Evolutionary conservation across 2,113 vertebrate species (phyloP).

Genomic region (Paraplagusia blochii): DNA sequence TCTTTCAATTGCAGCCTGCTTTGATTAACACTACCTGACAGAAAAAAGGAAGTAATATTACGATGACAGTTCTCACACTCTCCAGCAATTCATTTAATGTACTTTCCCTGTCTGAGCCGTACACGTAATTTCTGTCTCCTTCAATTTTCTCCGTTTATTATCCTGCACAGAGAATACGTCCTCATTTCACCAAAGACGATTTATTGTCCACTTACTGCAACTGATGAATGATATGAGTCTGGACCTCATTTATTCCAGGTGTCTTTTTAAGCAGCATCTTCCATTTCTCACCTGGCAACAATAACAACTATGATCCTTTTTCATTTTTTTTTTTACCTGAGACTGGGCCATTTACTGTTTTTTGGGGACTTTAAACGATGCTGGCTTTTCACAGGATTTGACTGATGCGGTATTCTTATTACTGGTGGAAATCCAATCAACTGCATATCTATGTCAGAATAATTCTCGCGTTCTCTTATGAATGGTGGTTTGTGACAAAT

Average conservation of each 20-base stretch:
- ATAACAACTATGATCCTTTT: constrained; percentile 19
- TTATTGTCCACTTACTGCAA: background rate
- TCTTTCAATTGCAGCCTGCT: too few relatives aligned
- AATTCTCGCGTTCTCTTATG: background rate
- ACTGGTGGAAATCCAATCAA: constrained; percentile 44
- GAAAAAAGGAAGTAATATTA: background rate
- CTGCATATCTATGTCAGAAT: constrained; percentile 9
- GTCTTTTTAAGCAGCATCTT: constrained; percentile 1
- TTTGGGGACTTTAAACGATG: constrained; percentile 1
- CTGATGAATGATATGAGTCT: constrained; percentile 3
- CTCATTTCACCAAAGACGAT: constrained; percentile 3
- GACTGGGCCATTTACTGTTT: constrained; percentile 2
- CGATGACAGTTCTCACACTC: background rate
- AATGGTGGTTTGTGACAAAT: constrained; percentile 23
- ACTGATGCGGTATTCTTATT: constrained; percentile 46
- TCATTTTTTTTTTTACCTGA: background rate
- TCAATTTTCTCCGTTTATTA: background rate
- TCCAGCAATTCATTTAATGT: background rate
- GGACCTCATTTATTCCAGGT: background rate
- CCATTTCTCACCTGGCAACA: constrained; percentile 6
- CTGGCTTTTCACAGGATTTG: constrained; percentile 6
- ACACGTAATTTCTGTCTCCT: background rate
- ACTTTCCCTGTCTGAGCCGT: background rate
- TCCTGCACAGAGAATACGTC: background rate
- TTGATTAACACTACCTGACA: background rate